Evolutionary conservation across 2,888 invertebrate genomes (phyloP).

Genomic region (Drosophila phalerata): DNA sequence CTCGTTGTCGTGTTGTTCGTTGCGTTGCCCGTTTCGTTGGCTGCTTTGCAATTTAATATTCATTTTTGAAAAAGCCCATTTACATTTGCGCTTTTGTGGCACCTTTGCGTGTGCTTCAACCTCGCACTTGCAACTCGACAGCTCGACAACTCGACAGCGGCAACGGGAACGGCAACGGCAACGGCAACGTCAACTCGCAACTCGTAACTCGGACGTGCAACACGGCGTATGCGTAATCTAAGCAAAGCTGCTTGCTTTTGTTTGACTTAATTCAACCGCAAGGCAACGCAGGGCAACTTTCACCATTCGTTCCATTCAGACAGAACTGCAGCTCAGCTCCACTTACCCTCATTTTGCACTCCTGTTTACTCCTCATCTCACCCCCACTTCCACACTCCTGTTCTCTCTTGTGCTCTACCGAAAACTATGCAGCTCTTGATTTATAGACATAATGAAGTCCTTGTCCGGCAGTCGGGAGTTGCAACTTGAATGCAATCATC

Average conservation of each 20-base stretch:
- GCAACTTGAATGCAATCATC: slow-evolving; percentile 24
- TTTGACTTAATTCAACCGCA: slow-evolving; percentile 73
- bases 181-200: background rate
- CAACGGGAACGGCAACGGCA: slow-evolving; percentile 1
- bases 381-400: background rate
- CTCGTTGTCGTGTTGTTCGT: background rate
- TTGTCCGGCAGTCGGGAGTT: slow-evolving; percentile 11
- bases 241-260: slow-evolving; percentile 66
- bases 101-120: slow-evolving; percentile 42
- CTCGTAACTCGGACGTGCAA: slow-evolving; percentile 28
- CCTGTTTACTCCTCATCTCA: too few relatives aligned
- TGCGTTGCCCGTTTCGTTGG: slow-evolving; percentile 2
- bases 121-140: slow-evolving; percentile 5
- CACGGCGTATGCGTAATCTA: slow-evolving; percentile 73
- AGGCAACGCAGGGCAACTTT: slow-evolving; percentile 4
- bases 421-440: slow-evolving; percentile 43
- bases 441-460: slow-evolving; percentile 33
- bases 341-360: background rate
- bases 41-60: slow-evolving; percentile 71
- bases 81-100: slow-evolving; percentile 73
- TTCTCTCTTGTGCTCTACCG: background rate
- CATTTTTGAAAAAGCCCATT: slow-evolving; percentile 72
- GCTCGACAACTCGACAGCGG: background rate
- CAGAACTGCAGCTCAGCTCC: background rate
- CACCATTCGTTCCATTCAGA: background rate